Evolutionary conservation across 2,888 invertebrate genomes (phyloP).

Genomic region (Synergus itoensis): DNA sequence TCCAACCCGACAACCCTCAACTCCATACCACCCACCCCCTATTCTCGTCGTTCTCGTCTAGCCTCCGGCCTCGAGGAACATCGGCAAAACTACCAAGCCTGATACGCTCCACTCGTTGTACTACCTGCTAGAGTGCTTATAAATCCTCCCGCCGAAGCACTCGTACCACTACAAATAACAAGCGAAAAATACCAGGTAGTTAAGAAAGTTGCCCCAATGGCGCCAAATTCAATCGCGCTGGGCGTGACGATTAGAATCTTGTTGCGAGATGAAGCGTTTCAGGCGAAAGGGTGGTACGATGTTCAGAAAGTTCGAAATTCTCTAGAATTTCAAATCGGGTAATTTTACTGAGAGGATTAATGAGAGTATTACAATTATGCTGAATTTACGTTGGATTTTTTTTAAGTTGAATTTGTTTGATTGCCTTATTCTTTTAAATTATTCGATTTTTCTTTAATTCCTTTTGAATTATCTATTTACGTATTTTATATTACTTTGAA

Average conservation of each 20-base stretch:
- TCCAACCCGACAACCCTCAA: neutral
- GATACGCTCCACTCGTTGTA: conserved; percentile 34
- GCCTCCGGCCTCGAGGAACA: conserved; percentile 33
- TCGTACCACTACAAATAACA: neutral
- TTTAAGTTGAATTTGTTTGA: no score
- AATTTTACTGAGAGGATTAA: no score
- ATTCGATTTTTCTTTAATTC: no score
- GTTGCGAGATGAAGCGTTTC: neutral
- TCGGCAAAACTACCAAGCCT: conserved; percentile 37
- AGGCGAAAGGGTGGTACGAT: neutral
- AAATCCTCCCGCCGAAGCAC: conserved; percentile 19
- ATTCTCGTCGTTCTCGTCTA: conserved; percentile 8
- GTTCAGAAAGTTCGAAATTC: no score
- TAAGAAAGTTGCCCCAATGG: neutral
- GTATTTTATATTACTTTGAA: no score
- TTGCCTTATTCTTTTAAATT: no score
- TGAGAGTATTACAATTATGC: no score
- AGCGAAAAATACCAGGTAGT: conserved; percentile 15
- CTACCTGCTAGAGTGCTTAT: conserved; percentile 20
- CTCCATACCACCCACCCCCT: neutral
- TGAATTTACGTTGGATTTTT: no score
- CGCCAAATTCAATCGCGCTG: neutral
- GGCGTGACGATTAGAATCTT: neutral
- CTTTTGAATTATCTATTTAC: no score
- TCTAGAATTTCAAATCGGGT: no score